Percentiles rank a stretch among this genome's conserved stretches.
Conservation (phyloP, 2,113 vertebrate species). For the Campylomormyrus numenius region DNA sequence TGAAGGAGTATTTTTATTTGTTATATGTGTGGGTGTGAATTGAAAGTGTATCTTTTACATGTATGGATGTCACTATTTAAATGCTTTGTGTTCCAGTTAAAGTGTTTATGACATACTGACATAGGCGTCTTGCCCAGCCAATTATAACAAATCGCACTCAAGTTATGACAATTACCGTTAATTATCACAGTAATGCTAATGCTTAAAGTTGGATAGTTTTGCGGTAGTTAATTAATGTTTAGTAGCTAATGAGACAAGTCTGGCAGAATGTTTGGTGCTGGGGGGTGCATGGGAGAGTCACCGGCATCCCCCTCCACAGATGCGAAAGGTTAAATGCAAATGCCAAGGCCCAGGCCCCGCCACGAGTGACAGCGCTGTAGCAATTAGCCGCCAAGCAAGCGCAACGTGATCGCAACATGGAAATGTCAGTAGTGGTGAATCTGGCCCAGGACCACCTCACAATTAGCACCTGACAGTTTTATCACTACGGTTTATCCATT, state of each 20-base stretch:
- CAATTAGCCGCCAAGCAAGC: neutral
- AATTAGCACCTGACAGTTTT: constrained; percentile 3
- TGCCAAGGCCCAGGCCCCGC: neutral
- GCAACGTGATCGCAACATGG: neutral
- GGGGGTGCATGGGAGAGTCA: neutral
- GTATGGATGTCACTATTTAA: neutral
- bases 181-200: neutral
- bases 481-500: neutral
- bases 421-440: neutral
- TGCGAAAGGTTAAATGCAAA: constrained; percentile 9
- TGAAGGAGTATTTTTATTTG: neutral
- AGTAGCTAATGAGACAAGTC: constrained; percentile 13
- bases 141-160: neutral
- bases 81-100: neutral
- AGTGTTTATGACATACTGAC: neutral
- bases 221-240: neutral
- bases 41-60: neutral
- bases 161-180: neutral
- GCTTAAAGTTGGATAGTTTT: neutral
- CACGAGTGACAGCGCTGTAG: neutral
- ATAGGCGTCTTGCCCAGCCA: neutral
- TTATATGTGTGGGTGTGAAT: neutral
- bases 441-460: neutral
- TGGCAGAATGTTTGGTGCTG: neutral
- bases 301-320: neutral